Percentiles rank a stretch among this genome's conserved stretches.
Conservation (phyloP, 2,797 vertebrate species). For the Sebastes baramenuke region DNA sequence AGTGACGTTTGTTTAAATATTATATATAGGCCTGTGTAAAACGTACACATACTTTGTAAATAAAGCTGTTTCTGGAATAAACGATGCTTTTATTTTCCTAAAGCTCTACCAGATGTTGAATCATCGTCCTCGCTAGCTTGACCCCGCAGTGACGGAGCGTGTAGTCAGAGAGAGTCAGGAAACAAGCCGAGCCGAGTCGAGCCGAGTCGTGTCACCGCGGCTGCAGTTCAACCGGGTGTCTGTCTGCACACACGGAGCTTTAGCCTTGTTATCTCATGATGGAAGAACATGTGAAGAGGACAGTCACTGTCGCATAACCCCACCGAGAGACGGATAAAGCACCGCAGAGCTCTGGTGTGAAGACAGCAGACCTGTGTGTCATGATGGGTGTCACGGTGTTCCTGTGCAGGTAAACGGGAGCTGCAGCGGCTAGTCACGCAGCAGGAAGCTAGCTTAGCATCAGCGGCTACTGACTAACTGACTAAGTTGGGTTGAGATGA, state of each 20-base stretch:
- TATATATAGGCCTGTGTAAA: too few species aligned
- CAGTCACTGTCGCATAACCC: background rate
- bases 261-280: constrained; percentile 1
- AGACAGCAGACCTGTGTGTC: background rate
- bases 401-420: constrained; percentile 48
- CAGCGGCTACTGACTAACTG: background rate
- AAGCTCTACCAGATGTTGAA: accelerated
- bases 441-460: constrained; percentile 25
- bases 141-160: background rate
- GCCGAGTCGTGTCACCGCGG: background rate
- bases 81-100: constrained; percentile 31
- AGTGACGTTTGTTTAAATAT: too few species aligned
- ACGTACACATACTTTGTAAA: background rate
- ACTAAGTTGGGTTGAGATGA: background rate
- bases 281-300: background rate
- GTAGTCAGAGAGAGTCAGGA: constrained; percentile 45
- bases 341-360: background rate
- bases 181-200: background rate
- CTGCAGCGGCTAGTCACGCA: constrained; percentile 34
- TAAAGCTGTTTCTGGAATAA: background rate
- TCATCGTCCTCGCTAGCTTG: background rate
- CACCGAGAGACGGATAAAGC: background rate
- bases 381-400: constrained; percentile 13
- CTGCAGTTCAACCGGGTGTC: constrained; percentile 7
- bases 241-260: background rate